Evolutionary conservation across 2,797 vertebrate species (phyloP), one percentile per base, ranked within the genome.

Genomic region (Siniperca undulata): DNA sequence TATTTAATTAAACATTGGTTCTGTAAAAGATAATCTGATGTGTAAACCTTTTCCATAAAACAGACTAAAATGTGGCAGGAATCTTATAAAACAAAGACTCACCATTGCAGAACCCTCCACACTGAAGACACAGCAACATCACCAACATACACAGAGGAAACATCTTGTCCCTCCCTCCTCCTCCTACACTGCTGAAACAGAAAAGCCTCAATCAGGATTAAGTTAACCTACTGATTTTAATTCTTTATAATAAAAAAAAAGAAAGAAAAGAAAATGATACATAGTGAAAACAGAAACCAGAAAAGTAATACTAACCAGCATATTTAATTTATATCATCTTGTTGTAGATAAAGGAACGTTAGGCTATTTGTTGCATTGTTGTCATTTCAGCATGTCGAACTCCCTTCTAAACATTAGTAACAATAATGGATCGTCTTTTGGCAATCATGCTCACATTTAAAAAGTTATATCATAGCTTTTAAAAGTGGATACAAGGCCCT

Each of bases 61-160:
- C 4, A n/a, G 12, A 11, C 4, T 13, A 44, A 48, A 48, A 48
- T 50, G 48, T 20, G 56, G 24, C 56, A 58, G 24, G 24, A 13
- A 27, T 30, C 30, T 4, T 19, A 34, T 59, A 4, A 27, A 20
- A 64, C 5, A 24, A 10, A 19, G 34, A 80, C 68, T 73, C 22
- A 81, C 80, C 67, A 19, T 19, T 36, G 50, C 34, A n/a, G 13
- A 59, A 2, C 22, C 38, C 13, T 59, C 84, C 80, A 30, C 66
- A 68, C 34, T 52, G 67, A 50, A 67, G 13, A 36, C 42, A n/a
- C 69, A 78, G 65, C 24, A 82, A 42, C 66, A 59, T 2, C 55
- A 46, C 1, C 17, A 81, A 24, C 44, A 48, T 16, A 10, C 48
- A 19, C 16, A 74, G 40, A 12, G 65, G 59, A 53, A 42, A 62